Evolutionary conservation across 2,888 invertebrate genomes (phyloP), one percentile per base, ranked within the genome.

Genomic region (Hypolimnas misippus): DNA sequence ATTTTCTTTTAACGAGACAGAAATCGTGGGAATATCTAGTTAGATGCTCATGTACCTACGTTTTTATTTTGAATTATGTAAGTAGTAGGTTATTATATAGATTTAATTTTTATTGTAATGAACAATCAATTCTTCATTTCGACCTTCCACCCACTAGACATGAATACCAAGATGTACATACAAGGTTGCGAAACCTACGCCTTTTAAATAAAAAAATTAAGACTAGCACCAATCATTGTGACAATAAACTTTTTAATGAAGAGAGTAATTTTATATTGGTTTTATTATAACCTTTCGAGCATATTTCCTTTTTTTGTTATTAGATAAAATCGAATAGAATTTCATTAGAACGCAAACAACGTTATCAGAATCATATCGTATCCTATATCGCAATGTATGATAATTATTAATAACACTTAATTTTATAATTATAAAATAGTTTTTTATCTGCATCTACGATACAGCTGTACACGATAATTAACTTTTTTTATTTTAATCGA

Each of bases 141-240:
- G 44, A 59, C 52, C 35, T 59, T 59, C 59, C 62, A 57, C 51
- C 57, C 53, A 57, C 57, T 8, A 46, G 8, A 52, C 38, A 57
- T 33, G 51, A 50, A 35, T 62, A 44, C 38, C 12, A 25, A 38
- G 62, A 49, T 63, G 51, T 25, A 25, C 25, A 25, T 42, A 42
- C 42, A 57, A 62, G 62, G 57, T 49, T 62, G 57, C 49, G 31
- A 58, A 44, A n/a, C 62, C 62, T 49, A 62, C 62, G 53, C 51
- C 25, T 16, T 52, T 52, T n/a, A n/a, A n/a, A n/a, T n/a, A n/a
- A n/a, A n/a, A n/a, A n/a, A n/a, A n/a, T n/a, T n/a, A n/a, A n/a
- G n/a, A n/a, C n/a, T n/a, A n/a, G n/a, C n/a, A n/a, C n/a, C n/a
- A n/a, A n/a, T n/a, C n/a, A n/a, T n/a, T n/a, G n/a, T n/a, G n/a